Evolutionary conservation across 2,888 invertebrate species (phyloP), one percentile per base, ranked within the genome.

Genomic region (Ormyrus pomaceus): DNA sequence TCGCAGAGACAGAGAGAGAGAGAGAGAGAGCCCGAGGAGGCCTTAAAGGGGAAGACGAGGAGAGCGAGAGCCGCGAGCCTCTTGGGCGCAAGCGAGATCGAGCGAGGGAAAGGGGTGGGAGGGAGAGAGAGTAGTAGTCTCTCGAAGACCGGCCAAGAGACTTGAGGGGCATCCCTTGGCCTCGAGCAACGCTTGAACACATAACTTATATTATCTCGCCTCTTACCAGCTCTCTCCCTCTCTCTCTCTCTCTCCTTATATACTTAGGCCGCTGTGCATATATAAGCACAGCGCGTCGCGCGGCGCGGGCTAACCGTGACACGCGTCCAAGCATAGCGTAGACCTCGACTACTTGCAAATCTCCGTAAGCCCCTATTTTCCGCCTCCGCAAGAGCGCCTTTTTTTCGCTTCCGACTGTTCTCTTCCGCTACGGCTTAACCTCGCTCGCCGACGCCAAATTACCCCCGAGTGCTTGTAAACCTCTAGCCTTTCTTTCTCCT

Each of bases 91-190:
- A 34, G 48, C 6, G 56, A 56, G 64, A 53, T 48, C 6, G 48
- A 46, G 76, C 9, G 51, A 69, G 45, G 19, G n/a, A 9, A 53
- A 6, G n/a, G 89, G 13, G 71, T 88, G 87, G 87, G 83, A 81
- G 87, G 83, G 84, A 87, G 84, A 84, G 19, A 85, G 87, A 19
- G 19, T 19, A 19, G 19, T 19, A 19, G 19, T 19, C 19, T 19
- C 19, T 19, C 19, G 19, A 19, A 86, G 87, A 45, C 46, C 45
- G 66, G 11, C 68, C 45, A 84, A 82, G 85, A 85, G 86, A 90
- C 90, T 91, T 91, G 91, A 89, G 88, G 87, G 91, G 91, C 87
- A 89, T 91, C 91, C 86, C 89, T 88, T 88, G 90, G 88, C 90
- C 90, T 91, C 90, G 89, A 85, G 84, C 85, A 69, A 85, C 70